Percentiles rank a stretch among this genome's conserved stretches.
phyloP scores from a whole-genome alignment of 2,888 invertebrate genomes.

The Oasisia sp. region DNA sequence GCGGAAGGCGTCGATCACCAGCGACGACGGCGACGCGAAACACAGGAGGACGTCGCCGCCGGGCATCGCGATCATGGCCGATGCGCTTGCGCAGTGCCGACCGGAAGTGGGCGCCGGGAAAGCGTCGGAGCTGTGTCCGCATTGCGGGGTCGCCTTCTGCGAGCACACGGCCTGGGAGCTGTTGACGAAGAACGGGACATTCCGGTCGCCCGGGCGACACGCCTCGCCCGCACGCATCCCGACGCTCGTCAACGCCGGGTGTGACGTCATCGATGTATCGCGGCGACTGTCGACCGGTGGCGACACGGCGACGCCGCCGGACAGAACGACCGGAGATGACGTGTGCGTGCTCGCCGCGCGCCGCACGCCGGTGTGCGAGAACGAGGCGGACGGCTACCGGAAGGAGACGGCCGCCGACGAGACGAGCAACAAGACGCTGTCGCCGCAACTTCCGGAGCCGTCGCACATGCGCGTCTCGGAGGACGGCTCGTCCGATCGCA shows the following conservation, averaged over 20 bases:
- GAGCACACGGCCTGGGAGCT: constrained; percentile 26
- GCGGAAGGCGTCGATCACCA: background rate
- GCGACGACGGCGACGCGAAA: constrained; percentile 13
- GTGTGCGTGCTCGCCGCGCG: background rate
- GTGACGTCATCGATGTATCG: background rate
- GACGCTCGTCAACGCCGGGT: background rate
- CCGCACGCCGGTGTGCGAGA: background rate
- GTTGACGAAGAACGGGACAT: constrained; percentile 19
- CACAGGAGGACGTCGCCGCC: constrained; percentile 71
- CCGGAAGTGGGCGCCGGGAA: background rate
- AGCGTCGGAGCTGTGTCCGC: constrained; percentile 13
- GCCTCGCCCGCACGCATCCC: background rate
- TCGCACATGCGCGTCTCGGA: constrained; percentile 13
- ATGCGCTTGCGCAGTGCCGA: background rate
- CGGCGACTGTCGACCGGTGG: background rate
- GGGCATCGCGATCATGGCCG: background rate
- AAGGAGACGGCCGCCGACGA: constrained; percentile 18
- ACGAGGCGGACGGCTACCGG: constrained; percentile 22
- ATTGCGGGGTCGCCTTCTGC: constrained; percentile 28
- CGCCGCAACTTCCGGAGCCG: constrained; percentile 21
- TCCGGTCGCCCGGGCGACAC: background rate
- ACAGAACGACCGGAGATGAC: background rate
- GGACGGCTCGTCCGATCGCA: background rate
- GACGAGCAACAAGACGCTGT: constrained; percentile 11
- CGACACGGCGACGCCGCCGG: background rate